These are phyloP conservation scores for Drosophila quadrilineata DNA, from an alignment of 1,140 invertebrate genomes.

Conservation along the genomic window DNA sequence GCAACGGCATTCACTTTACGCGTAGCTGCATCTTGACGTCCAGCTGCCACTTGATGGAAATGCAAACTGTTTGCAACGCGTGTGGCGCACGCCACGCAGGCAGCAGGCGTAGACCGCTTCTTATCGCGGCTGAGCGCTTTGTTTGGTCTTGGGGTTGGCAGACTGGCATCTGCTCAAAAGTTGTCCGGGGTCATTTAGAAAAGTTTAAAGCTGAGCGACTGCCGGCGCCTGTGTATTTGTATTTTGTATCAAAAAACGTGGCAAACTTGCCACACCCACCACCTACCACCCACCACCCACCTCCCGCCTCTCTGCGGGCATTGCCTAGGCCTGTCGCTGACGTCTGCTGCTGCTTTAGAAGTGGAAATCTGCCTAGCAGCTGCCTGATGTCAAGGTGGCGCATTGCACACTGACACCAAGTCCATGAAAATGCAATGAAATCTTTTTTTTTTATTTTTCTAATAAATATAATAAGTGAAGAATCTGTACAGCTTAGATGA, in stretches of 20 bases:
- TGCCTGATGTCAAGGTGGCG: slow-evolving; percentile 34
- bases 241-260: slow-evolving; percentile 27
- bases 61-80: slow-evolving; percentile 47
- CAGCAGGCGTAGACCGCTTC: no score
- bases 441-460: not conserved
- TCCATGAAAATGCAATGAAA: not conserved
- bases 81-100: not conserved
- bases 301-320: no score
- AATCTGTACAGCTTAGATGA: no score
- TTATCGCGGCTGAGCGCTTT: no score
- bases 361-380: slow-evolving; percentile 53
- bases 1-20: slow-evolving; percentile 31
- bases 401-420: slow-evolving; percentile 2
- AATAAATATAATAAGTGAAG: not conserved
- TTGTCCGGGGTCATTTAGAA: slow-evolving; percentile 72
- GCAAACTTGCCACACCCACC: no score
- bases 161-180: slow-evolving; percentile 75
- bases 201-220: slow-evolving; percentile 72
- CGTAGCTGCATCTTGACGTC: slow-evolving; percentile 25
- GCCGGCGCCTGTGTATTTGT: slow-evolving; percentile 39
- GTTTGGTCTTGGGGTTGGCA: slow-evolving; percentile 7
- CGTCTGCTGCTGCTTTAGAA: slow-evolving; percentile 28
- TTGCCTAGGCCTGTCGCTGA: slow-evolving; percentile 38
- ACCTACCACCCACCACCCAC: no score
- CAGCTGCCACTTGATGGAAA: slow-evolving; percentile 44